Base-by-base conservation (phyloP, 1,140 invertebrate species). In the Apis dorsata region DNA sequence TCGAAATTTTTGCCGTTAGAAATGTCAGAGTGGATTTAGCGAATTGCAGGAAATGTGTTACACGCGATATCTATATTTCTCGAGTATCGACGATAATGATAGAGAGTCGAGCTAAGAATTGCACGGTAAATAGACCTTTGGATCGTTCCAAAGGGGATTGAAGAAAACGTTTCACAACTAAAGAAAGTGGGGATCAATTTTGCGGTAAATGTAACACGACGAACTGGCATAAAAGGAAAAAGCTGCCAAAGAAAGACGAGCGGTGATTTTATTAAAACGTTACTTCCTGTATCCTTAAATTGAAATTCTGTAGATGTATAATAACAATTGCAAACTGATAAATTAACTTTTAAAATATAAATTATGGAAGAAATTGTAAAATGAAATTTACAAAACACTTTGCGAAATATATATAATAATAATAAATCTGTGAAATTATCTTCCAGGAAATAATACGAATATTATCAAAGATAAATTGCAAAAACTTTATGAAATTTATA, bases 81-180 rank as follows among this genome's bases (percentile, higher is more conserved):
- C 44, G 65, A 49, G 55, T 44, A 79, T 79, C 55, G 55, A 70
- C 53, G 44, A 44, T 79, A 79, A 79, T 79, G 34, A 79, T 51
- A 60, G 77, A 70, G 77, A 60, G 12, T 4, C 15, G 17, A 51
- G 34, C 21, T 12, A 78, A 2, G 34, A 70, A 21, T 79, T 69
- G 44, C 55, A 28, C 34, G 77, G 55, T 21, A 70, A 79, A 70
- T 79, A 70, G 55, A 60, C 77, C 65, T 57, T 49, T 12, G 34
- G 21, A 19, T 69, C 69, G 17, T 24, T 71, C 34, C 69, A 11
- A 70, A 13, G 19, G 66, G 51, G 55, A 60, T 60, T 15, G 66
- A 60, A 70, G 77, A 79, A 79, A 79, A 55, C 66, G 77, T 79
- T 79, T 28, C 66, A 17, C n/a, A 34, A 49, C 7, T 15, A 51